A percentile compares a stretch with the other conserved stretches of the same genome.
Conservation (phyloP, 2,113 vertebrate genomes). For the Tenrec ecaudatus region DNA sequence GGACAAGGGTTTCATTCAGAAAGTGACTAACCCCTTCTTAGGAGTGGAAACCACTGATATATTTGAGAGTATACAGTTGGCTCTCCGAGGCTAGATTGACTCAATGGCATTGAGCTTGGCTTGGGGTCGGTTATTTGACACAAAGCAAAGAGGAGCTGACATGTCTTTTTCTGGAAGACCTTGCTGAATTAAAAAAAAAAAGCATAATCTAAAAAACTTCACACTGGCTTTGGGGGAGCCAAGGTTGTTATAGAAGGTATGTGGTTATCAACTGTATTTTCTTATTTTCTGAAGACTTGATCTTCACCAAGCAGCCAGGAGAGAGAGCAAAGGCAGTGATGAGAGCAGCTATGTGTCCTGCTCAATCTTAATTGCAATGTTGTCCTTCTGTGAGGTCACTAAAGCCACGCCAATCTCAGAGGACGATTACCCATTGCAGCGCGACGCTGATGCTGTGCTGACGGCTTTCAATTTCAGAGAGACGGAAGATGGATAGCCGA, state of each 20-base stretch:
- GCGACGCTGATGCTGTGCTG: conserved; percentile 12
- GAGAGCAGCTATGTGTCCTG: conserved; percentile 57
- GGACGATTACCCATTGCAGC: conserved; percentile 38
- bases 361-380: conserved; percentile 60
- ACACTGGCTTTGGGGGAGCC: conserved; percentile 16
- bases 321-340: neutral
- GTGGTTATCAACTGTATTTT: conserved; percentile 62
- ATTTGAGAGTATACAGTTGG: conserved; percentile 40
- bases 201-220: neutral
- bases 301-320: conserved; percentile 41
- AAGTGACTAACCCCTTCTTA: conserved; percentile 70
- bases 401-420: conserved; percentile 47
- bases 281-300: conserved; percentile 59
- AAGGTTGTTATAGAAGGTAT: conserved; percentile 63
- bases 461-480: conserved; percentile 56
- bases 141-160: conserved; percentile 60
- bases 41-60: conserved; percentile 69
- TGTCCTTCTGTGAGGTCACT: conserved; percentile 54
- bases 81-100: no score
- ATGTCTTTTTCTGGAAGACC: conserved; percentile 49
- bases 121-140: conserved; percentile 30
- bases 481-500: conserved; percentile 13
- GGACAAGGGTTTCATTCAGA: conserved; percentile 76
- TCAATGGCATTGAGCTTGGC: no score
- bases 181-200: conserved; percentile 31